phyloP scores from a whole-genome alignment of 2,113 vertebrate genomes.

The Amia ocellicauda region DNA sequence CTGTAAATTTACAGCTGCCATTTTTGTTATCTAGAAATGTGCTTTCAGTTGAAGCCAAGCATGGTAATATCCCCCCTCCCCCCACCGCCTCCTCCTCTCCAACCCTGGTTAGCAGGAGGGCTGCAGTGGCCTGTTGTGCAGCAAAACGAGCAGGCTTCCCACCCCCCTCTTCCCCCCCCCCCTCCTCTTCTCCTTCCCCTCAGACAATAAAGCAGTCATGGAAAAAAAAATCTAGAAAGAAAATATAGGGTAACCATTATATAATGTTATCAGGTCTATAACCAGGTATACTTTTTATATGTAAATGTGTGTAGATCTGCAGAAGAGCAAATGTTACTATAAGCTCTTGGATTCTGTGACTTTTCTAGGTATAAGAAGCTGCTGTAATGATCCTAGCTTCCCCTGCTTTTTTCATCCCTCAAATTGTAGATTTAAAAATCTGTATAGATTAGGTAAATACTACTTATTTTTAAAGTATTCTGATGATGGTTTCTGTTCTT shows the following conservation, averaged over 20 bases:
- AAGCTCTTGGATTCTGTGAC: no score
- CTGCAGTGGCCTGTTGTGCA: conserved; percentile 40
- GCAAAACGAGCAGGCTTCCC: conserved; percentile 42
- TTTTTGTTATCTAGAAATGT: conserved; percentile 24
- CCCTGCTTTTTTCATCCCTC: no score
- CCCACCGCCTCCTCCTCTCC: conserved; percentile 19
- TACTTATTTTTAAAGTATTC: no score
- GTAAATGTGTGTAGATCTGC: not conserved
- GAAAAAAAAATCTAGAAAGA: conserved; percentile 23
- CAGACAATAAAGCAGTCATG: conserved; percentile 20
- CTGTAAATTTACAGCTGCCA: conserved; percentile 25
- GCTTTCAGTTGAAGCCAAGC: conserved; percentile 32
- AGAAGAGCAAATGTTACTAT: no score
- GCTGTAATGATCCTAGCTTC: no score
- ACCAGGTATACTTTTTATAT: not conserved
- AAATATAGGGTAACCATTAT: conserved; percentile 24
- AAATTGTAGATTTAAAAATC: no score
- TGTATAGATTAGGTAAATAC: no score
- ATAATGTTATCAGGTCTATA: conserved; percentile 20
- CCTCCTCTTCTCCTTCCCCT: conserved; percentile 11
- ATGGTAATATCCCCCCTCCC: conserved; percentile 17
- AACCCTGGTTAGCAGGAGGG: conserved; percentile 33
- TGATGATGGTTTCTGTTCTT: no score
- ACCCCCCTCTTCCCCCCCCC: conserved; percentile 14
- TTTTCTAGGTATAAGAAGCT: no score